Percentiles rank a stretch among this genome's conserved stretches.
These are phyloP conservation scores for Melolontha melolontha DNA, from an alignment of 2,888 invertebrate genomes.

Conservation along the genomic window DNA sequence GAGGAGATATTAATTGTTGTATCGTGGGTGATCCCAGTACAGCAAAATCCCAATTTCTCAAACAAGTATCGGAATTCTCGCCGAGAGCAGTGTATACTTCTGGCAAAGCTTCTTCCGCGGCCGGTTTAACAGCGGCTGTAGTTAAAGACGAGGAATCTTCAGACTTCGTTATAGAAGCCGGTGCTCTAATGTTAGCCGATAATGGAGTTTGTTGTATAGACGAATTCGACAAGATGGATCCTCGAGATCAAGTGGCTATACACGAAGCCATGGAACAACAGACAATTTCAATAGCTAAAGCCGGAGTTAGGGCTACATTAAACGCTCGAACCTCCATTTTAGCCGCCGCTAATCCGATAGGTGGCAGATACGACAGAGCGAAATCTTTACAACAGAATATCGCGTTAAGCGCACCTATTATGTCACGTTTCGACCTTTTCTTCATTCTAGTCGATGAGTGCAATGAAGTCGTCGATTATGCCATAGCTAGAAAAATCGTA, in stretches of 20 bases:
- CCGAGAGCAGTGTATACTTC: conserved; percentile 98
- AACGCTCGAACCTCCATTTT: conserved; percentile 98
- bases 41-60: conserved; percentile 96
- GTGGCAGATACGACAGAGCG: conserved; percentile 95
- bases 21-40: conserved; percentile 99
- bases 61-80: conserved; percentile 93
- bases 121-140: conserved; percentile 98
- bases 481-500: conserved; percentile 95
- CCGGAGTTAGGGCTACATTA: conserved; percentile 95
- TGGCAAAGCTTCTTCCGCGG: conserved; percentile 97
- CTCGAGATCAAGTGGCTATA: conserved; percentile 96
- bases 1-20: conserved; percentile 98
- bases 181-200: conserved; percentile 99
- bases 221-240: conserved; percentile 99
- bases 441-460: conserved; percentile 98
- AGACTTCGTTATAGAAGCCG: conserved; percentile 98
- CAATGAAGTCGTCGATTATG: conserved; percentile 94
- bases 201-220: conserved; percentile 99
- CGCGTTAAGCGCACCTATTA: conserved; percentile 92
- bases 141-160: conserved; percentile 97
- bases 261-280: conserved; percentile 99
- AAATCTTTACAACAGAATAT: conserved; percentile 97
- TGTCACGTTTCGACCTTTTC: conserved; percentile 99
- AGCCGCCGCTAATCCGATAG: conserved; percentile 98
- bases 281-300: conserved; percentile 98